Percentiles rank a stretch among this genome's conserved stretches.
Conservation (phyloP, 2,888 invertebrate genomes). For the Germaria angustata region DNA sequence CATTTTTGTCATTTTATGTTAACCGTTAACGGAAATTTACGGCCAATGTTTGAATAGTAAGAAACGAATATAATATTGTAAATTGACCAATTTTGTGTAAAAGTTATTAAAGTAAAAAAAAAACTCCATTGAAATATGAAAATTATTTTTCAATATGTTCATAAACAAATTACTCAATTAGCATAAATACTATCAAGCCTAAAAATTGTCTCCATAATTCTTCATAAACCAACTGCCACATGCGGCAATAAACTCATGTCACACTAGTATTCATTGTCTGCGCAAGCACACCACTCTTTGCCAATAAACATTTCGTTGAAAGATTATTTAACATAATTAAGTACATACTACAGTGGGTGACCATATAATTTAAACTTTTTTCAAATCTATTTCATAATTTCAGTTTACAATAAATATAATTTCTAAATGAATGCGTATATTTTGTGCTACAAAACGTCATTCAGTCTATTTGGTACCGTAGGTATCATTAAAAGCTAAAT, state of each 20-base stretch:
- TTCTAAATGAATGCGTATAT: too few relatives aligned
- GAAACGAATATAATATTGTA: not conserved
- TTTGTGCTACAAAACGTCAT: too few relatives aligned
- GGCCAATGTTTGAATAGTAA: slow-evolving; percentile 1
- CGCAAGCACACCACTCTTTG: slow-evolving; percentile 4
- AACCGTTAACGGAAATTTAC: slow-evolving; percentile 54
- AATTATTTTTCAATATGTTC: slow-evolving; percentile 9
- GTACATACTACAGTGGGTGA: too few relatives aligned
- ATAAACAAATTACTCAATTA: slow-evolving; percentile 65
- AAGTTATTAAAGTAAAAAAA: not conserved
- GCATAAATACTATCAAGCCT: slow-evolving; percentile 63
- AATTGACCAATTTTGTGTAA: slow-evolving; percentile 18
- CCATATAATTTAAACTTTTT: too few relatives aligned
- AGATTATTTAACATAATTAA: not conserved
- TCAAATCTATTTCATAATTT: too few relatives aligned
- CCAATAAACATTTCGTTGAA: slow-evolving; percentile 7
- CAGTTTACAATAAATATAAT: too few relatives aligned
- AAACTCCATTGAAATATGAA: slow-evolving; percentile 15
- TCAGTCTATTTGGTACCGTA: too few relatives aligned
- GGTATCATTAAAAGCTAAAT: too few relatives aligned
- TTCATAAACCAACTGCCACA: not conserved
- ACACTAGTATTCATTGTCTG: not conserved
- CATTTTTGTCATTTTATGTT: slow-evolving; percentile 21
- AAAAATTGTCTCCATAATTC: slow-evolving; percentile 43
- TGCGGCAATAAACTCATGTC: not conserved